phyloP scores from a whole-genome alignment of 2,888 invertebrate species.

The Synanthedon vespiformis region DNA sequence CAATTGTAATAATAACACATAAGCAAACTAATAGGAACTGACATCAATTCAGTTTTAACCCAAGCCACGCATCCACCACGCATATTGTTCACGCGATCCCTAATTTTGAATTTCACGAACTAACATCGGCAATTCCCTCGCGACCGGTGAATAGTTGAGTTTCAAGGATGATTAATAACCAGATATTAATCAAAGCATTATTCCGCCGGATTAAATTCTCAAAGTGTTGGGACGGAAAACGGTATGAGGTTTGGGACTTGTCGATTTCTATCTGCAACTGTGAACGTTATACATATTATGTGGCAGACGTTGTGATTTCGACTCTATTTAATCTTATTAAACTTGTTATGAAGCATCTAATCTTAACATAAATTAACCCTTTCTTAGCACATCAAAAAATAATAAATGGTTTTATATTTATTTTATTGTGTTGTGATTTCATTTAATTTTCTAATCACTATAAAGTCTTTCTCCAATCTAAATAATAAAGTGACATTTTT shows the following conservation, averaged over 20 bases:
- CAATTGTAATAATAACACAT: too few species aligned
- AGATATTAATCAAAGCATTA: conserved; percentile 54
- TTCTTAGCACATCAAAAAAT: too few species aligned
- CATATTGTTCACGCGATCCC: conserved; percentile 41
- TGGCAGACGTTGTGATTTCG: not conserved
- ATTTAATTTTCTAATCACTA: too few species aligned
- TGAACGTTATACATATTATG: not conserved
- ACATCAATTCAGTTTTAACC: too few species aligned
- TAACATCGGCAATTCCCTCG: conserved; percentile 43
- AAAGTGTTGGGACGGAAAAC: conserved; percentile 15
- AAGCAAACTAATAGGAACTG: too few species aligned
- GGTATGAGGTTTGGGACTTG: conserved; percentile 10
- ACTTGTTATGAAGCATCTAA: too few species aligned
- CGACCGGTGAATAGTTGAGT: conserved; percentile 52
- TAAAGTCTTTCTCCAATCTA: too few species aligned
- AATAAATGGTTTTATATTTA: too few species aligned
- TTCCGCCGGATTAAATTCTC: conserved; percentile 17
- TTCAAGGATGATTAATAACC: conserved; percentile 49
- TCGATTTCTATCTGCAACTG: conserved; percentile 2
- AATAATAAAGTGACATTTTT: too few species aligned
- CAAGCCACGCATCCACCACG: conserved; percentile 14
- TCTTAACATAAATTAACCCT: too few species aligned
- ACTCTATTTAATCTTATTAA: too few species aligned
- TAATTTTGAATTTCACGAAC: conserved; percentile 48
- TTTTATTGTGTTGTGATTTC: too few species aligned